Evolutionary conservation across 2,113 vertebrate genomes (phyloP).

Genomic region (Sinocyclocheilus maitianheensis): DNA sequence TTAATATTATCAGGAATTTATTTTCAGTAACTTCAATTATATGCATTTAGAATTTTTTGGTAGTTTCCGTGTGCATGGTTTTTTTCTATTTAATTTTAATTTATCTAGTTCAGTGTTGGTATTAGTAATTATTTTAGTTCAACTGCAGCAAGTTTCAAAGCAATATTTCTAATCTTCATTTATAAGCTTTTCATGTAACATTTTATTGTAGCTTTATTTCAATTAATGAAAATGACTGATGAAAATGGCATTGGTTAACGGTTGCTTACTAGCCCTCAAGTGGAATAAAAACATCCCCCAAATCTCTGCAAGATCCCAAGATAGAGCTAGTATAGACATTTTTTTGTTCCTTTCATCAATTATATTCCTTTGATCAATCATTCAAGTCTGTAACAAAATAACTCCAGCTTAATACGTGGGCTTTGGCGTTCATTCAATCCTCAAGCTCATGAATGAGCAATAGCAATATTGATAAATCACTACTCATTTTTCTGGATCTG

Average conservation of each 20-base stretch:
- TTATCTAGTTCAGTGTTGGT: neutral
- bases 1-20: neutral
- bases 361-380: neutral
- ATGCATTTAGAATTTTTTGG: too few relatives aligned
- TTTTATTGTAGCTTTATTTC: neutral
- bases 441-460: neutral
- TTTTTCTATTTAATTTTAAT: neutral
- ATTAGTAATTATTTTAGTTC: neutral
- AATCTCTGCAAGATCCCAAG: neutral
- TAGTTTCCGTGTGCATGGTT: neutral
- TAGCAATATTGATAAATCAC: neutral
- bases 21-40: neutral
- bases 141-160: neutral
- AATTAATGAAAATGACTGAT: neutral
- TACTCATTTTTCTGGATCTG: neutral
- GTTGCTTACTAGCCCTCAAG: neutral
- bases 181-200: neutral
- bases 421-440: neutral
- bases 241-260: neutral
- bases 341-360: neutral
- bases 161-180: neutral
- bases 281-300: neutral
- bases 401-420: neutral
- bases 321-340: neutral
- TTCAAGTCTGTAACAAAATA: neutral